Evolutionary conservation across 2,888 invertebrate genomes (phyloP).

Genomic region (Orchesella flavescens): DNA sequence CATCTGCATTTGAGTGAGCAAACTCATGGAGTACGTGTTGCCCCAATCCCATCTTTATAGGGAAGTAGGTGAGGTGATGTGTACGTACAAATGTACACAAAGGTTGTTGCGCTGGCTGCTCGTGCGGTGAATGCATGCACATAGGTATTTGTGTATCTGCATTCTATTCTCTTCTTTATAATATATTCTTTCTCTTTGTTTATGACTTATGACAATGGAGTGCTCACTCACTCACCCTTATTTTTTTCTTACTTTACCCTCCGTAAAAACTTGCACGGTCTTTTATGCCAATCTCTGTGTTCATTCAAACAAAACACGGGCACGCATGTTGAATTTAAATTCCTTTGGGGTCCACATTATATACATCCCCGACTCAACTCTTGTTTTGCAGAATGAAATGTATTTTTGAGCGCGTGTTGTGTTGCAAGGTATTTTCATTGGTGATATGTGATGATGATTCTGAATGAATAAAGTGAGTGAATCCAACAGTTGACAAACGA

Average conservation of each 20-base stretch:
- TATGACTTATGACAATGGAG: constrained; percentile 42
- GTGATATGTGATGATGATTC: constrained; percentile 6
- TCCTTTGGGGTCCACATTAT: constrained; percentile 27
- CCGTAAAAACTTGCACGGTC: constrained; percentile 17
- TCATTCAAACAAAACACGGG: constrained; percentile 47
- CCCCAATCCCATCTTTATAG: neutral
- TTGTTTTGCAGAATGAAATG: constrained; percentile 31
- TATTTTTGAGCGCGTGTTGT: neutral
- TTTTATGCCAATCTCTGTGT: constrained; percentile 57
- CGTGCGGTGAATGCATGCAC: constrained; percentile 31
- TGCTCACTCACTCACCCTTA: constrained; percentile 24
- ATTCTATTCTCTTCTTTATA: no score
- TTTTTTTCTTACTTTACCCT: constrained; percentile 10
- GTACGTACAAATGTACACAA: neutral
- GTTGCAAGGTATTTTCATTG: constrained; percentile 22
- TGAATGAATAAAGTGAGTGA: constrained; percentile 14
- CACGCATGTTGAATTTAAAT: constrained; percentile 54
- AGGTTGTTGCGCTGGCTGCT: constrained; percentile 1
- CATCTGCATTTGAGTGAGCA: constrained; percentile 46
- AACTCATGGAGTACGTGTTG: neutral
- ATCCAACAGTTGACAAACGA: constrained; percentile 55
- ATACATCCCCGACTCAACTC: no score
- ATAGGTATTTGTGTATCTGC: neutral
- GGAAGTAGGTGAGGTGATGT: neutral
- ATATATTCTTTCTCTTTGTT: constrained; percentile 37